Percentiles rank a stretch among this genome's conserved stretches.
Evolutionary conservation across 2,113 vertebrate species (phyloP).

Genomic region (Coreoperca whiteheadi): DNA sequence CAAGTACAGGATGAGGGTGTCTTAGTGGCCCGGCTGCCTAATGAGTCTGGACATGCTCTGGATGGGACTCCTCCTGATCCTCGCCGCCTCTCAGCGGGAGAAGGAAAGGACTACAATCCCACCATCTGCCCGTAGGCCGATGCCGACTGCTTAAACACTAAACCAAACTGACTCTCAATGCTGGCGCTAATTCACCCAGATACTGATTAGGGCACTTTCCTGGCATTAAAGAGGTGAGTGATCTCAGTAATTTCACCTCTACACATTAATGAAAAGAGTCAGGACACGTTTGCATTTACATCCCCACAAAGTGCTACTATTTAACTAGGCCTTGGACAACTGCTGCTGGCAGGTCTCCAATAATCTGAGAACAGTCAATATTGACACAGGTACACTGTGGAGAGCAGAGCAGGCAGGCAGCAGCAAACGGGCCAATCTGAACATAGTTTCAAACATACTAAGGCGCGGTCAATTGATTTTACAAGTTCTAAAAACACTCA

Average conservation of each 20-base stretch:
- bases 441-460: neutral
- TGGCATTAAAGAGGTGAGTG: conserved; percentile 51
- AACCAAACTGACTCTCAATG: conserved; percentile 35
- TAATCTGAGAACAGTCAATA: conserved; percentile 26
- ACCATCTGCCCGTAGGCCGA: conserved; percentile 64
- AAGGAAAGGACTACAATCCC: conserved; percentile 33
- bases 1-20: conserved; percentile 28
- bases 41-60: conserved; percentile 67
- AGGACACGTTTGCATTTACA: conserved; percentile 1
- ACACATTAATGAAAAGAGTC: conserved; percentile 36
- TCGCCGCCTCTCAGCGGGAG: conserved; percentile 40
- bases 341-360: conserved; percentile 16
- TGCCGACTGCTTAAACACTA: neutral
- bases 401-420: neutral
- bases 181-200: conserved; percentile 41
- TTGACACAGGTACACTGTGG: conserved; percentile 21
- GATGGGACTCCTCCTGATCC: conserved; percentile 63
- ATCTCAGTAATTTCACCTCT: conserved; percentile 22
- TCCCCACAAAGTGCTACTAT: conserved; percentile 2
- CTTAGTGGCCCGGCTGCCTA: conserved; percentile 49
- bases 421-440: neutral
- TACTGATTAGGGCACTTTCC: conserved; percentile 43
- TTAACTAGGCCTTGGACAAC: conserved; percentile 24
- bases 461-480: conserved; percentile 8
- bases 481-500: conserved; percentile 13